Evolutionary conservation across 2,113 vertebrate genomes (phyloP).

Genomic region (Tetraodon nigroviridis): DNA sequence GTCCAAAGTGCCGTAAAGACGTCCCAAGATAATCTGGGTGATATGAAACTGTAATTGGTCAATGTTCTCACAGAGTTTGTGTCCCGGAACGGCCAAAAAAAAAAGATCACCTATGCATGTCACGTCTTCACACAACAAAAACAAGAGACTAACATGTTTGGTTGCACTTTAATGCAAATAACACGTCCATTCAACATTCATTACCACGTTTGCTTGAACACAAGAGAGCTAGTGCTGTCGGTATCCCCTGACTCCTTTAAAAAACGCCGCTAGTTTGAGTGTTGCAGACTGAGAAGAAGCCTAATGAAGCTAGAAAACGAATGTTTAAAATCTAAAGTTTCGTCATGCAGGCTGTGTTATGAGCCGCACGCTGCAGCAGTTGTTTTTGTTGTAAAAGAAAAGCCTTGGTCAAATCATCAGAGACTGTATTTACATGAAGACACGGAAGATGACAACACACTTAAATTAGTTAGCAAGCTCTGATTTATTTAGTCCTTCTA

Average conservation of each 20-base stretch:
- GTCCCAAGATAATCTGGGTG: neutral
- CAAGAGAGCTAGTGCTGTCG: neutral
- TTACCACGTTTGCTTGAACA: neutral
- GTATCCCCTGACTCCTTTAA: neutral
- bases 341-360: too few species aligned
- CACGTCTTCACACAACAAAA: neutral
- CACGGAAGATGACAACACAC: too few species aligned
- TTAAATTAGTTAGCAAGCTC: too few species aligned
- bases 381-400: too few species aligned
- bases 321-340: too few species aligned
- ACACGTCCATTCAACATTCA: neutral
- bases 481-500: too few species aligned
- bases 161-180: neutral
- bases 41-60: neutral
- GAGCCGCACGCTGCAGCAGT: too few species aligned
- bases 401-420: too few species aligned
- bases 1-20: neutral
- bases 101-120: neutral
- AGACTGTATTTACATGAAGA: too few species aligned
- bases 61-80: neutral
- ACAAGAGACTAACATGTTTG: neutral
- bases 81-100: neutral
- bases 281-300: neutral
- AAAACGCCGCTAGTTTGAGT: neutral
- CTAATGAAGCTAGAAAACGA: neutral